These are phyloP conservation scores for Orius insidiosus DNA, from an alignment of 1,140 invertebrate species.

Conservation along the genomic window DNA sequence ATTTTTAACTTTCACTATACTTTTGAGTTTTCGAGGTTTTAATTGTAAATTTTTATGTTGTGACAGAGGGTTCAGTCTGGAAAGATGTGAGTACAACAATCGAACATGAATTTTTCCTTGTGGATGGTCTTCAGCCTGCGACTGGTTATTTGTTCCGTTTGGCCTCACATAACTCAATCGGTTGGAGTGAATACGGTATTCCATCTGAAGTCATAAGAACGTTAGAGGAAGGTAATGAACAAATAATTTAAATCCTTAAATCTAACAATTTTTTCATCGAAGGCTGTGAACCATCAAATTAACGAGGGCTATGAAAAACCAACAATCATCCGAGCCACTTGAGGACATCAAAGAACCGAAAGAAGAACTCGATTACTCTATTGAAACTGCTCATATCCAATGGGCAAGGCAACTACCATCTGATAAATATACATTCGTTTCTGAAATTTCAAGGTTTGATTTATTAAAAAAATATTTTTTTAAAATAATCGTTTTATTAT, in stretches of 20 bases:
- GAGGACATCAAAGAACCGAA: constrained; percentile 39
- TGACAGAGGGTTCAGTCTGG: constrained; percentile 61
- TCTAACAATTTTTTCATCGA: constrained; percentile 26
- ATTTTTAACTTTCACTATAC: too few relatives aligned
- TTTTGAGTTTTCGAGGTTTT: not conserved
- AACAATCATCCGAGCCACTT: constrained; percentile 68
- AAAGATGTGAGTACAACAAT: constrained; percentile 71
- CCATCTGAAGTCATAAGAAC: constrained; percentile 52
- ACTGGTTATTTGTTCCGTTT: constrained; percentile 78
- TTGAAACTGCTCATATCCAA: constrained; percentile 52
- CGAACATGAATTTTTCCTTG: constrained; percentile 81
- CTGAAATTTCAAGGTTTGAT: constrained; percentile 44
- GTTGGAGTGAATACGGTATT: constrained; percentile 73
- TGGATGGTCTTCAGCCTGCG: constrained; percentile 56
- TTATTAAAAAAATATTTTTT: constrained; percentile 27
- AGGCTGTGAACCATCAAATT: constrained; percentile 47
- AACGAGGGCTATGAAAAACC: constrained; percentile 60
- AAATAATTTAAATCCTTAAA: constrained; percentile 15
- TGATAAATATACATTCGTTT: constrained; percentile 64
- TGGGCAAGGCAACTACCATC: constrained; percentile 50
- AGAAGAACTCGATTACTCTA: constrained; percentile 48
- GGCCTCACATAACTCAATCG: constrained; percentile 75
- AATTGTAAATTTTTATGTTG: constrained; percentile 6
- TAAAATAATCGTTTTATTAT: not conserved
- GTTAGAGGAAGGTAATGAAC: constrained; percentile 33